These are phyloP conservation scores for Nipponacmea schrenckii DNA, from an alignment of 2,888 invertebrate species.

Conservation along the genomic window DNA sequence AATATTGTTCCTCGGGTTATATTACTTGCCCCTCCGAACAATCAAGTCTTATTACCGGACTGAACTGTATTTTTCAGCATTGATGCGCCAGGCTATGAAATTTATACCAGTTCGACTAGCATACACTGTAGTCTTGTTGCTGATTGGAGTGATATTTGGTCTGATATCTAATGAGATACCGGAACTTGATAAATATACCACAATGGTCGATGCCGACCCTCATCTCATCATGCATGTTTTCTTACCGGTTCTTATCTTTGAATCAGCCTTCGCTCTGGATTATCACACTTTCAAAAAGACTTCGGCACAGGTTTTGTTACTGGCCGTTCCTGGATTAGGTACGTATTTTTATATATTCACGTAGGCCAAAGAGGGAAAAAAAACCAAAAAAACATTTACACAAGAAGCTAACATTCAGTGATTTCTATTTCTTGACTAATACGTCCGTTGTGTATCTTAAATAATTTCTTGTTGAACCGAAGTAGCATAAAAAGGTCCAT, in stretches of 20 bases:
- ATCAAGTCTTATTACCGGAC: not conserved
- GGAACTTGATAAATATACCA: constrained; percentile 36
- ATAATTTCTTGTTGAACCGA: too few species aligned
- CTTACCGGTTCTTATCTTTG: constrained; percentile 67
- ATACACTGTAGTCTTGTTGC: constrained; percentile 65
- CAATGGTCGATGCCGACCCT: constrained; percentile 56
- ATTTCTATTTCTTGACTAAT: too few species aligned
- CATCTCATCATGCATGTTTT: constrained; percentile 64
- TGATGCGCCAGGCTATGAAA: constrained; percentile 37
- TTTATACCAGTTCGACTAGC: constrained; percentile 54
- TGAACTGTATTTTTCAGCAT: constrained; percentile 33
- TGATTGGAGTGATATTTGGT: constrained; percentile 63
- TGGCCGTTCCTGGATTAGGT: constrained; percentile 63
- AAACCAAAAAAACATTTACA: too few species aligned
- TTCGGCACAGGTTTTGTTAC: constrained; percentile 53
- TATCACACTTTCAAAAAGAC: constrained; percentile 64
- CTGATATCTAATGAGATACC: constrained; percentile 38
- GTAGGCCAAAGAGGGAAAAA: too few species aligned
- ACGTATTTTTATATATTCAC: constrained; percentile 26
- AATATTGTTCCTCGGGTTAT: not conserved
- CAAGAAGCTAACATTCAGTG: too few species aligned
- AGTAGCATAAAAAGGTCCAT: too few species aligned
- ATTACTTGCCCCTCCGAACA: not conserved
- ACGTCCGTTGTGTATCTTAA: too few species aligned
- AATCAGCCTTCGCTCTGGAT: constrained; percentile 67